Evolutionary conservation across 2,113 vertebrate genomes (phyloP), one percentile per base, ranked within the genome.

Genomic region (Menura novaehollandiae): DNA sequence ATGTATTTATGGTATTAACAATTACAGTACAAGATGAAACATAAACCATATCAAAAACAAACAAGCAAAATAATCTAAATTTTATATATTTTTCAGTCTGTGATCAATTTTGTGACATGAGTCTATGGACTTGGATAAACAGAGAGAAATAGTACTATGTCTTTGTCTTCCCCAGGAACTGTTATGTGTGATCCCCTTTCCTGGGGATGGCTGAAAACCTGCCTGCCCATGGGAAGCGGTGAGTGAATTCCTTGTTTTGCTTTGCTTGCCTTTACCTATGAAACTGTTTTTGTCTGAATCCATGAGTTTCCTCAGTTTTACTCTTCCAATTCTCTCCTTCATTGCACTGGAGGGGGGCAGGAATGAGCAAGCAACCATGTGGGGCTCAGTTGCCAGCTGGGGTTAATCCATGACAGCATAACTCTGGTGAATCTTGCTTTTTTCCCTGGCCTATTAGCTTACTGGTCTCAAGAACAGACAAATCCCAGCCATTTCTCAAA

Each of bases 361-460:
- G 41, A 69, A 16, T 2, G 3, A 30, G 12, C 2, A 12, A 83
- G 9, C 0, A 0, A 8, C n/a, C 32, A 14, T 0, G 0, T 62
- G 55, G 24, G 19, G 20, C n/a, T 83, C n/a, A 32, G 26, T 7
- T 69, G 30, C 14, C 47, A 22, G 3, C 41, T 47, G n/a, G 47
- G 20, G 20, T 24, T 55, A 22, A 76, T 18, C 41, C 30, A 39
- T 22, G 24, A 26, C 71, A 75, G 23, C 53, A 8, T 6, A 15
- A 6, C 14, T 24, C 26, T 62, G 58, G 33, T 51, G 17, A 66
- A 43, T n/a, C 52, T 58, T 51, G 46, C 17, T 60, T 1, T 69
- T 75, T 41, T 37, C 52, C 23, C 27, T 37, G 8, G 12, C 7
- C 8, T 30, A 2, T 41, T 23, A 17, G 10, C 3, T 0, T 35